Base-by-base conservation (phyloP, 2,888 invertebrate genomes). In the Linnaemya tessellans region DNA sequence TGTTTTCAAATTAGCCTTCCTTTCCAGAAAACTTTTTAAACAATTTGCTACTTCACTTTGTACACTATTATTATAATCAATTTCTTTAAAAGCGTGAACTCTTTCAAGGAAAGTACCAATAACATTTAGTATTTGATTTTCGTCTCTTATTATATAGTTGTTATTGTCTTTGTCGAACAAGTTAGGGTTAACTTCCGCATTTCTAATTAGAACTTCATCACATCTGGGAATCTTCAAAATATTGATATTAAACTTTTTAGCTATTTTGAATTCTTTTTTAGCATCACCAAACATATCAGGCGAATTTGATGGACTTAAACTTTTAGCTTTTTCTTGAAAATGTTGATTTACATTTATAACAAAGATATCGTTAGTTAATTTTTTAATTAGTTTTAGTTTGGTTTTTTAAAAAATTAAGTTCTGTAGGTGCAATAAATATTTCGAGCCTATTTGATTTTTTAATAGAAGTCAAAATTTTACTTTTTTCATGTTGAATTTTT, bases 71-170 rank as follows among this genome's bases (percentile, higher is more conserved):
- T 49, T 49, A n/a, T n/a, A 7, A 49, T 49, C 49, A 49, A 49
- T 49, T 49, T 49, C 15, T 49, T 49, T 49, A 3, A 49, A 49
- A n/a, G 49, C 15, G n/a, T 49, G 49, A 22, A 58, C 15, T 58
- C 56, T 58, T 58, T 58, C 30, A 58, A 58, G 56, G 15, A 58
- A 58, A 25, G 56, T 11, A 1, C 25, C 56, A 58, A 30, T 58
- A 30, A 58, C 30, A 58, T 58, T 58, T 15, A 58, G 56, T 30
- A 56, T 56, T 10, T 56, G 56, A 3, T 22, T 56, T 10, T 56
- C 13, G 15, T 56, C 56, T 56, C 13, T 25, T 58, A 58, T 8
- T 11, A 30, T 15, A 25, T 25, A 56, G 15, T 58, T 30, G 7
- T 58, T 58, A 11, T 25, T 30, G 1, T 58, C 58, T 25, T 58